Percentiles rank a stretch among this genome's conserved stretches.
Conservation (phyloP, 2,888 invertebrate species). For the Ypsolopha sequella region DNA sequence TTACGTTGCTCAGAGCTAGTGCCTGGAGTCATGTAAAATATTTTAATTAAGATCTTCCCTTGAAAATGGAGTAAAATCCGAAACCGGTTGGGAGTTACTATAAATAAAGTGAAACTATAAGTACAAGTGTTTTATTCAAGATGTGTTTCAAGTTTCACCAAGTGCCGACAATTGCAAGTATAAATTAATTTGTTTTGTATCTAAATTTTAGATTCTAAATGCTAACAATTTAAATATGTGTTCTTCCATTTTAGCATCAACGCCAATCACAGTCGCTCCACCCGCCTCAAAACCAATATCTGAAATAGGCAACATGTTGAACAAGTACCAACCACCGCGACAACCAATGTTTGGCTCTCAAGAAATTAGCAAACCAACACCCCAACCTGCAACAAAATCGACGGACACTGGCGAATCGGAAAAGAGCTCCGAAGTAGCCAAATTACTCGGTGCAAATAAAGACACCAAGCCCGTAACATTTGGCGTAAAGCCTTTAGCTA, state of each 20-base stretch:
- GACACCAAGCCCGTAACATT: slow-evolving; percentile 37
- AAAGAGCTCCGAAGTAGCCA: slow-evolving; percentile 11
- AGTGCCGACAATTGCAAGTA: too few relatives aligned
- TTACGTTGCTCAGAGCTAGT: neutral
- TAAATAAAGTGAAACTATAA: too few relatives aligned
- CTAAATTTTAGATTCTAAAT: neutral
- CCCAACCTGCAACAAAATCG: slow-evolving; percentile 8
- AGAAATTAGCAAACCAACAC: slow-evolving; percentile 13
- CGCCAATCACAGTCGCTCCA: neutral
- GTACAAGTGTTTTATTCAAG: too few relatives aligned
- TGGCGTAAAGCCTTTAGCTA: slow-evolving; percentile 26
- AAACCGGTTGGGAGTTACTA: too few relatives aligned
- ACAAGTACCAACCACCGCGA: slow-evolving; percentile 16
- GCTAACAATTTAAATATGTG: too few relatives aligned
- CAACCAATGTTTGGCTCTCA: slow-evolving; percentile 20
- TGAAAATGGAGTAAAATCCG: too few relatives aligned
- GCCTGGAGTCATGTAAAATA: too few relatives aligned
- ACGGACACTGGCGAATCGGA: slow-evolving; percentile 48
- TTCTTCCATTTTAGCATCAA: neutral
- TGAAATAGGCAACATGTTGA: neutral
- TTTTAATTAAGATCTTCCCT: too few relatives aligned
- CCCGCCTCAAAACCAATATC: neutral
- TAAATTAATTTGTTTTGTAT: neutral
- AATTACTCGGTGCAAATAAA: slow-evolving; percentile 18
- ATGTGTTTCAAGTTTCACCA: too few relatives aligned